Conservation (phyloP, 2,888 invertebrate species). For the Drosophila subsilvestris region DNA sequence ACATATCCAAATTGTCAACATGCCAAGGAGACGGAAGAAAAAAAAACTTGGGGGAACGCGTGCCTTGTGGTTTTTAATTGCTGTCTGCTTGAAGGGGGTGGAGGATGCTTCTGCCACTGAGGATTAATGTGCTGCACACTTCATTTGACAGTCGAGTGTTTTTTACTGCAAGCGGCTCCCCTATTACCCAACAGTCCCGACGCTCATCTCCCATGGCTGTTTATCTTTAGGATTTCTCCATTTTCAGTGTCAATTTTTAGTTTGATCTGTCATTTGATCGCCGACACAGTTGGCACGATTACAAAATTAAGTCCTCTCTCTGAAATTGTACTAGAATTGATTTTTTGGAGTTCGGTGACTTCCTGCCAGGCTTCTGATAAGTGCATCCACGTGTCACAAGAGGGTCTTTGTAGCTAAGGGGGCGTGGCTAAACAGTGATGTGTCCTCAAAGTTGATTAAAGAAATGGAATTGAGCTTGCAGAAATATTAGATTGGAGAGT, state of each 20-base stretch:
- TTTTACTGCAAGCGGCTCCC: conserved; percentile 41
- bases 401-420: neutral
- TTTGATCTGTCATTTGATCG: conserved; percentile 82
- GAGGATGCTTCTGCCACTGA: conserved; percentile 33
- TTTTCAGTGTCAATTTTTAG: conserved; percentile 63
- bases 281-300: conserved; percentile 74
- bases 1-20: conserved; percentile 80
- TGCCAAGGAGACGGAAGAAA: conserved; percentile 33
- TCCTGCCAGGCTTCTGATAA: conserved; percentile 49
- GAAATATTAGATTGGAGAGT: neutral
- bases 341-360: conserved; percentile 63
- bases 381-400: conserved; percentile 55
- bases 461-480: neutral
- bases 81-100: conserved; percentile 41
- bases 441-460: neutral
- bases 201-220: conserved; percentile 22
- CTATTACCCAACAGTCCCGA: conserved; percentile 11
- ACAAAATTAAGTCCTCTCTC: conserved; percentile 64
- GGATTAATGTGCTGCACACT: conserved; percentile 82
- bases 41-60: conserved; percentile 34
- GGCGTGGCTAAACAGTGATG: neutral
- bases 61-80: conserved; percentile 78
- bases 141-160: conserved; percentile 74
- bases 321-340: conserved; percentile 44
- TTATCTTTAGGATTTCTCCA: conserved; percentile 22